phyloP scores from a whole-genome alignment of 2,113 vertebrate species.

The Nymphicus hollandicus region DNA sequence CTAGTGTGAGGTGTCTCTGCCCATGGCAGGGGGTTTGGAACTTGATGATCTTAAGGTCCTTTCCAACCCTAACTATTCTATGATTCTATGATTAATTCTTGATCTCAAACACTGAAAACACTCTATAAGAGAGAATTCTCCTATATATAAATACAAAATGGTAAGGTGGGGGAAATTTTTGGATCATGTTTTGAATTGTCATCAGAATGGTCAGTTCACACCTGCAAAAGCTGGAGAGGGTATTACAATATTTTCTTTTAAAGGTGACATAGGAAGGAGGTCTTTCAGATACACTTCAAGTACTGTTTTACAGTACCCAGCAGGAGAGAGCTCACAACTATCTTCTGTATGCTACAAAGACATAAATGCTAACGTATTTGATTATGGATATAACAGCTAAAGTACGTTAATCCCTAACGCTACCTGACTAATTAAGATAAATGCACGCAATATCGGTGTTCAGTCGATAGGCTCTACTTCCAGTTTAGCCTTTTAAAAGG shows the following conservation, averaged over 20 bases:
- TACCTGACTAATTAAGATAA: slow-evolving; percentile 30
- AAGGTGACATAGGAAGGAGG: not conserved
- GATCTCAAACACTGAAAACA: not conserved
- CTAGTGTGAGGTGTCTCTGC: not conserved
- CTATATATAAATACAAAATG: not conserved
- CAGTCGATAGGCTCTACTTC: not conserved
- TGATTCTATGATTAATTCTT: too few species aligned
- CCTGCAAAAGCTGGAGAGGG: not conserved
- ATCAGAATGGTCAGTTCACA: not conserved
- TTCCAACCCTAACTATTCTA: not conserved
- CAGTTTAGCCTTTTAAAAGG: not conserved
- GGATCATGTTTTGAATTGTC: not conserved
- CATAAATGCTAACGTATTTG: not conserved
- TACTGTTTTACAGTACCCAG: not conserved
- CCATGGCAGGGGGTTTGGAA: not conserved
- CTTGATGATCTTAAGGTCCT: not conserved
- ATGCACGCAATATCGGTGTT: not conserved
- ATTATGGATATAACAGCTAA: not conserved
- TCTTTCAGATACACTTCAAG: not conserved
- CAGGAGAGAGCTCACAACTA: not conserved
- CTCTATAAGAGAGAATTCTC: not conserved
- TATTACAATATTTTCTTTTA: not conserved
- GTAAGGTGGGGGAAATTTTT: not conserved
- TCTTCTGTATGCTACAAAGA: not conserved
- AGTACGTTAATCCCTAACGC: not conserved